These are phyloP conservation scores for Peromyscus californicus DNA, from an alignment of 2,113 vertebrate genomes.

Conservation along the genomic window DNA sequence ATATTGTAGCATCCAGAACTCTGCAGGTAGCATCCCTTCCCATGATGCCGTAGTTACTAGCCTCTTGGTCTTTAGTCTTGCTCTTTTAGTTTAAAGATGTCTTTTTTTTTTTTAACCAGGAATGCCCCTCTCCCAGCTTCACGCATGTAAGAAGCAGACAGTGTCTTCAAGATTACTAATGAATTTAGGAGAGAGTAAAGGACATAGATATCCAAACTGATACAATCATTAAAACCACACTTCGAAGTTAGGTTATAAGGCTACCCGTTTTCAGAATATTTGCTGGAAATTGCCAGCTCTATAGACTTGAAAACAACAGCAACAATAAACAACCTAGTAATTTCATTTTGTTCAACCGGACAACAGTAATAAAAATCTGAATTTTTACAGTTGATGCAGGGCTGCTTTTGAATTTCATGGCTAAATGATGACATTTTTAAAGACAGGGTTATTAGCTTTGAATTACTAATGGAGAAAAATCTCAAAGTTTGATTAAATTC, in stretches of 20 bases:
- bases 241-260: background rate
- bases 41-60: background rate
- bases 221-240: background rate
- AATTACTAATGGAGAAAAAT: background rate
- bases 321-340: background rate
- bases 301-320: background rate
- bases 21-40: background rate
- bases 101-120: background rate
- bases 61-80: background rate
- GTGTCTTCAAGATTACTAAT: background rate
- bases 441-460: conserved; percentile 11
- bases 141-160: background rate
- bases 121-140: background rate
- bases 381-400: background rate
- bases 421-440: background rate
- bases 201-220: background rate
- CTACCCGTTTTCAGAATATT: background rate
- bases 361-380: background rate
- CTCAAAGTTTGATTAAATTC: background rate
- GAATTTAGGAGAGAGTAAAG: background rate
- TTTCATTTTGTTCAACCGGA: background rate
- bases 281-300: conserved; percentile 15
- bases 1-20: background rate
- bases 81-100: background rate
- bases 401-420: background rate